Conservation (phyloP, 2,113 vertebrate genomes). For the Zapornia atra region DNA sequence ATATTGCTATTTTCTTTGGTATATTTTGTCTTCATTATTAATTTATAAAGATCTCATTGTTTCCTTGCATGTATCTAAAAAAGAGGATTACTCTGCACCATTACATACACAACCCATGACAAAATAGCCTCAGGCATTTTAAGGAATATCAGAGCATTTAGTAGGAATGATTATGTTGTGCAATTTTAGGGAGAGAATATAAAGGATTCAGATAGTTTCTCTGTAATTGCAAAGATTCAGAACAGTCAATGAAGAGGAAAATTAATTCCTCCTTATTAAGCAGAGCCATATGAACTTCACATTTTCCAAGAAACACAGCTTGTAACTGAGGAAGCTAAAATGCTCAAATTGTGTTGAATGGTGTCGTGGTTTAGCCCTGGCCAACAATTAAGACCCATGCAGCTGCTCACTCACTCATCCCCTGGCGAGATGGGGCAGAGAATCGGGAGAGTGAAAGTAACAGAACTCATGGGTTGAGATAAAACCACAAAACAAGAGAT, state of each 20-base stretch:
- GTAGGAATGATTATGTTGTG: neutral
- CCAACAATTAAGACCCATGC: no score
- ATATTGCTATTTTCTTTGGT: neutral
- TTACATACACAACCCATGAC: neutral
- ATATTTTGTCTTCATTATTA: neutral
- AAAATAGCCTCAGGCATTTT: neutral
- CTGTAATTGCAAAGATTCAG: neutral
- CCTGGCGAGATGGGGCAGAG: no score
- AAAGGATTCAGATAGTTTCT: neutral
- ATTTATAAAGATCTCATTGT: neutral
- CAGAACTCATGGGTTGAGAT: no score
- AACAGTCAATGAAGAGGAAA: slow-evolving; percentile 16
- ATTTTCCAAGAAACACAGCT: slow-evolving; percentile 33
- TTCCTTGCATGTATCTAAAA: neutral
- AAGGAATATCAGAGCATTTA: neutral
- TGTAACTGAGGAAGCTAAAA: slow-evolving; percentile 8
- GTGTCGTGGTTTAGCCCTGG: no score
- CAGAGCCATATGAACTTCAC: neutral
- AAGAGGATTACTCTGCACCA: slow-evolving; percentile 8
- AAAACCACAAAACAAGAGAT: no score
- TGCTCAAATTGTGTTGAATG: neutral
- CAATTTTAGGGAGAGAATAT: neutral
- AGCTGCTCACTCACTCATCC: no score
- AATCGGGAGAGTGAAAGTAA: no score
- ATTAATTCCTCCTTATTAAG: slow-evolving; percentile 1